Evolutionary conservation across 2,113 vertebrate species (phyloP).

Genomic region (Eclectus roratus): DNA sequence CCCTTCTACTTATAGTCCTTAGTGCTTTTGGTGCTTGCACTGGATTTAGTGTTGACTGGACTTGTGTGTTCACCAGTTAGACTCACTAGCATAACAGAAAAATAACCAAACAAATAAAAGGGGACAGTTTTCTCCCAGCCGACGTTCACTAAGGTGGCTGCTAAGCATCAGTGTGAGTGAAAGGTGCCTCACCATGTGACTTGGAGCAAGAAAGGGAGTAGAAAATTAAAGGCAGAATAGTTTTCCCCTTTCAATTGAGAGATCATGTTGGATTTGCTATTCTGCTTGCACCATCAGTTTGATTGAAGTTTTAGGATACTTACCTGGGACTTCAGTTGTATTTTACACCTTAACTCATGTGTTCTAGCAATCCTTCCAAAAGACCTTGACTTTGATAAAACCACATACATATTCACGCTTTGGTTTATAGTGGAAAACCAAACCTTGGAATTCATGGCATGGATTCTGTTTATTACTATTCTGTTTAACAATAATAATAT

Average conservation of each 20-base stretch:
- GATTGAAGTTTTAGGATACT: neutral
- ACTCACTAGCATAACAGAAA: neutral
- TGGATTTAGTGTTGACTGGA: neutral
- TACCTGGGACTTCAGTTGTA: neutral
- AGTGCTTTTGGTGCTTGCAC: neutral
- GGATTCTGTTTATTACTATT: neutral
- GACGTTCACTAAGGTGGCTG: neutral
- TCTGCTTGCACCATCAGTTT: neutral
- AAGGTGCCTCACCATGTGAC: neutral
- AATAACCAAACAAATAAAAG: neutral
- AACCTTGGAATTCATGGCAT: neutral
- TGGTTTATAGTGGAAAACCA: neutral
- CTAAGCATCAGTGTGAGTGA: neutral
- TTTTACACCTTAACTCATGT: neutral
- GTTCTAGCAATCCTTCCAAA: neutral
- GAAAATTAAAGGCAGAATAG: neutral
- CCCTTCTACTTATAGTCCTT: neutral
- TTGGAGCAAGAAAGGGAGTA: neutral
- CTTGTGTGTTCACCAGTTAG: neutral
- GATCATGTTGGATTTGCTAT: neutral
- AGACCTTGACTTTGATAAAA: neutral
- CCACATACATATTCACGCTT: fast-evolving
- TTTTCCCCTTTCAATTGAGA: neutral
- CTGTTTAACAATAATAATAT: neutral
- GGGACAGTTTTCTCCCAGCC: neutral